Conservation (phyloP, 2,113 vertebrate species). For the Potamarius usumacintae region DNA sequence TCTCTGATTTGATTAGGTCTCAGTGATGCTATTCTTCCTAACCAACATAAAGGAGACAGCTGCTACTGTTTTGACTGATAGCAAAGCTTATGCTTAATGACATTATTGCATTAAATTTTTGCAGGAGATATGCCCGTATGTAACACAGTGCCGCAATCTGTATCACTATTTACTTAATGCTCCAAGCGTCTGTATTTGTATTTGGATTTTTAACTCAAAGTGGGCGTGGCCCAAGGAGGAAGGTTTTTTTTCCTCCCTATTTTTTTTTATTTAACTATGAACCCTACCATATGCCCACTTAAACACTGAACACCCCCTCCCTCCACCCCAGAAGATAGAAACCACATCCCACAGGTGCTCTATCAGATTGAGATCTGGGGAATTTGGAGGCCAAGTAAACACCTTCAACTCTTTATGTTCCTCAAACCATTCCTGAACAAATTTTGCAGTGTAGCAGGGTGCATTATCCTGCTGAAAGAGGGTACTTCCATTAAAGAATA, state of each 20-base stretch:
- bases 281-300: neutral
- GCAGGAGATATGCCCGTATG: slow-evolving; percentile 63
- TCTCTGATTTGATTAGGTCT: slow-evolving; percentile 71
- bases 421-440: no score
- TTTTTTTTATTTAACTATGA: neutral
- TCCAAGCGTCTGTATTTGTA: neutral
- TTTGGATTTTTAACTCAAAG: neutral
- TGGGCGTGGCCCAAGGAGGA: neutral
- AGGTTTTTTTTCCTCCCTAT: neutral
- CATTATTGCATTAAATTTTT: slow-evolving; percentile 64
- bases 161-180: neutral
- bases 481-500: no score
- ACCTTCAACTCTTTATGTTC: no score
- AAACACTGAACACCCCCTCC: neutral
- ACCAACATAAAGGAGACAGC: slow-evolving; percentile 58
- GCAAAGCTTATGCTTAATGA: slow-evolving; percentile 63
- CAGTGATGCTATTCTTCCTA: slow-evolving; percentile 23
- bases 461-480: no score
- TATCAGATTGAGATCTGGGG: no score
- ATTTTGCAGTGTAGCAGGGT: no score
- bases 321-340: no score
- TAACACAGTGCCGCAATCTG: neutral
- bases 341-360: no score
- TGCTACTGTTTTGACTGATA: slow-evolving; percentile 66
- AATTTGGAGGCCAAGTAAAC: no score